Conservation (phyloP, 2,888 invertebrate species). For the Sipha maydis region DNA sequence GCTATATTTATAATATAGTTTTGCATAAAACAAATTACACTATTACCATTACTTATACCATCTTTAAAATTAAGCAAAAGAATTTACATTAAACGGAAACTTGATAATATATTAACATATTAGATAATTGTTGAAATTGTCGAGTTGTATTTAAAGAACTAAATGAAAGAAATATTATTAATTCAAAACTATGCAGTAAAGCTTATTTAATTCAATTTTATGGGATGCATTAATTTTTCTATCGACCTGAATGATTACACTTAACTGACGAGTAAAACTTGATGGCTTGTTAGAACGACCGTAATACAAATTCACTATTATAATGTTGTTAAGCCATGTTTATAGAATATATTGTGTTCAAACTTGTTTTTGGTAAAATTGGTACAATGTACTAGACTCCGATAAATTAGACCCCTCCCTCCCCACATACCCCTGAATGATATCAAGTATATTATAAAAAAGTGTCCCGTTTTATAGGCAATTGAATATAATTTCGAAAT, state of each 20-base stretch:
- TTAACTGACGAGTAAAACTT: conserved; percentile 28
- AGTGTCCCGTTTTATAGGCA: not conserved
- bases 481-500: not conserved
- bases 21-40: too few species aligned
- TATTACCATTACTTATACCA: too few species aligned
- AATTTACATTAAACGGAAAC: too few species aligned
- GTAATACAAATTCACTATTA: conserved; percentile 6
- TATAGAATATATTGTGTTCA: conserved; percentile 1
- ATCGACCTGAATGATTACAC: conserved; percentile 26
- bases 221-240: not conserved
- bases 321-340: conserved; percentile 15
- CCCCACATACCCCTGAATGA: not conserved
- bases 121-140: not conserved
- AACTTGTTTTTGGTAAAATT: conserved; percentile 39
- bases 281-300: conserved; percentile 18
- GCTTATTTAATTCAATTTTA: not conserved
- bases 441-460: not conserved
- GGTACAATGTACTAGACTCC: conserved; percentile 7
- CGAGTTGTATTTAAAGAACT: not conserved
- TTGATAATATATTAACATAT: too few species aligned
- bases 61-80: too few species aligned
- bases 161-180: not conserved
- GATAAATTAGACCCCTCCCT: not conserved
- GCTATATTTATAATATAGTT: too few species aligned
- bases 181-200: not conserved